These are phyloP conservation scores for Diloba caeruleocephala DNA, from an alignment of 2,888 invertebrate genomes.

Conservation along the genomic window DNA sequence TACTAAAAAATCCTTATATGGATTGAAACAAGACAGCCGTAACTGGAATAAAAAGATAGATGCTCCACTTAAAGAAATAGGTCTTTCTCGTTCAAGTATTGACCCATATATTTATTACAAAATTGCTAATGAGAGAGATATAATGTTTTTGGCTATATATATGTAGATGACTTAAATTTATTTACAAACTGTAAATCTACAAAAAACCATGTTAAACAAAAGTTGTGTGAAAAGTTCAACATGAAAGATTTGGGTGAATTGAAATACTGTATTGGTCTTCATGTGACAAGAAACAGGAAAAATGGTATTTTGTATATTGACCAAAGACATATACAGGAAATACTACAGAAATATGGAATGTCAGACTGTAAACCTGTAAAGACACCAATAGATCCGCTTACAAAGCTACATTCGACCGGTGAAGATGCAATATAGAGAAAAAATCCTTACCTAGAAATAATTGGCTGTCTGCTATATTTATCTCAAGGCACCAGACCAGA, in stretches of 20 bases:
- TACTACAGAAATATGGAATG: constrained; percentile 12
- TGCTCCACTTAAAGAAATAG: constrained; percentile 1
- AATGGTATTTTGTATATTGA: constrained; percentile 1
- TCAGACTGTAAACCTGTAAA: constrained; percentile 5
- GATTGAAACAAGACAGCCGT: constrained; percentile 9
- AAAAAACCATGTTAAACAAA: neutral
- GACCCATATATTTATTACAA: constrained; percentile 10
- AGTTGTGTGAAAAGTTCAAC: neutral
- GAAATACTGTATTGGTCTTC: neutral
- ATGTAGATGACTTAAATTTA: constrained; percentile 3
- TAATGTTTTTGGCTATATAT: constrained; percentile 8
- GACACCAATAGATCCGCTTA: constrained; percentile 2
- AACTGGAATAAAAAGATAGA: neutral
- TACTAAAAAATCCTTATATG: constrained; percentile 16
- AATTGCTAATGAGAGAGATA: constrained; percentile 1
- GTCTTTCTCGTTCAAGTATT: neutral
- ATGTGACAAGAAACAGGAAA: constrained; percentile 7
- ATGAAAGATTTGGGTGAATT: constrained; percentile 5
- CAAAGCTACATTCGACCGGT: neutral
- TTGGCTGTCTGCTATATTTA: neutral
- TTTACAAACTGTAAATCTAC: neutral
- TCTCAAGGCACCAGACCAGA: constrained; percentile 2
- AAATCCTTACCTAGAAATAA: constrained; percentile 4
- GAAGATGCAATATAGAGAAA: neutral
- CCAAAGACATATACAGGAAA: constrained; percentile 12